Evolutionary conservation across 2,888 invertebrate genomes (phyloP).

Genomic region (Gymnosoma rotundatum): DNA sequence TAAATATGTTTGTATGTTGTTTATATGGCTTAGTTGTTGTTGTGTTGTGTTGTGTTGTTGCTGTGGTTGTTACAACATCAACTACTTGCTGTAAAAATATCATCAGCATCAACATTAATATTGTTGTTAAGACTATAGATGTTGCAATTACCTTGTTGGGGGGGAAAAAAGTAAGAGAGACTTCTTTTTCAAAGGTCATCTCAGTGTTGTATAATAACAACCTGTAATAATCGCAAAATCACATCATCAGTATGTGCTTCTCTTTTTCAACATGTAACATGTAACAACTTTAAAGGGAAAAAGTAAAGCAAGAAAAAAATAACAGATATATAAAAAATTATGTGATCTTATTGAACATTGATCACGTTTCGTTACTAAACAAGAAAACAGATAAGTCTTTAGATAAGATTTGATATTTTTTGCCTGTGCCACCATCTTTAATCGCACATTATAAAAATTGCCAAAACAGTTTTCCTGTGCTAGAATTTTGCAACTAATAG

Average conservation of each 20-base stretch:
- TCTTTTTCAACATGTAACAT: conserved; percentile 28
- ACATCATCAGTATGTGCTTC: conserved; percentile 45
- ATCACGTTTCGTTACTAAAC: conserved; percentile 69
- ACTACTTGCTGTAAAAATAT: conserved; percentile 65
- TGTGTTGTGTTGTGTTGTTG: conserved; percentile 17
- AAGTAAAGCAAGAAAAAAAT: neutral
- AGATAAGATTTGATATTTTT: conserved; percentile 58
- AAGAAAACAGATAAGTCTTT: conserved; percentile 57
- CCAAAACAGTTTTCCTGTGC: neutral
- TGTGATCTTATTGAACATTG: conserved; percentile 69
- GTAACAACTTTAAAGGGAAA: conserved; percentile 1
- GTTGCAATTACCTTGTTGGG: conserved; percentile 21
- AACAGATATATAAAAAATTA: conserved; percentile 36
- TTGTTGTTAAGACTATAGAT: conserved; percentile 42
- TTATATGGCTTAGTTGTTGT: neutral
- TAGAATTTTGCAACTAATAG: neutral
- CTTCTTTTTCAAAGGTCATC: conserved; percentile 63
- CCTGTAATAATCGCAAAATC: conserved; percentile 64
- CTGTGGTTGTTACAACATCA: conserved; percentile 59
- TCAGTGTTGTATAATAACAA: conserved; percentile 63
- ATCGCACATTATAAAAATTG: neutral
- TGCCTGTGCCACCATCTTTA: conserved; percentile 1
- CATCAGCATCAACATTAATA: conserved; percentile 48
- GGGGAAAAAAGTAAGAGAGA: neutral
- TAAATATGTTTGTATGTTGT: conserved; percentile 44